These are phyloP conservation scores for Heliconius nattereri DNA, from an alignment of 1,140 invertebrate species.

Conservation along the genomic window DNA sequence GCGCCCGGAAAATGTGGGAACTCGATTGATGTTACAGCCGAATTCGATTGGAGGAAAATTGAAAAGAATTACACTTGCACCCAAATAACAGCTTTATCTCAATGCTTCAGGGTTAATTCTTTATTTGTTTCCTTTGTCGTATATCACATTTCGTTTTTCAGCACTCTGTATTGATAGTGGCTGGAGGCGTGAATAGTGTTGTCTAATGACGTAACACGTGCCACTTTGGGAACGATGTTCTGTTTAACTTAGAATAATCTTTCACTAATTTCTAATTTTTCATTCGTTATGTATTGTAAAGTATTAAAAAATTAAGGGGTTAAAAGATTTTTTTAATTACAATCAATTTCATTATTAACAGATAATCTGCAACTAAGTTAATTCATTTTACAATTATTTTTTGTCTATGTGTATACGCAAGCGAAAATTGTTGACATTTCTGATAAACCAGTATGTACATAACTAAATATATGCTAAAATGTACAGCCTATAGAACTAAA, in stretches of 20 bases:
- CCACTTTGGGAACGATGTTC: conserved; percentile 24
- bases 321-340: too few species aligned
- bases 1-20: conserved; percentile 80
- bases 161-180: conserved; percentile 62
- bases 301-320: too few species aligned
- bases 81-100: conserved; percentile 46
- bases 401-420: too few species aligned
- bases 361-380: too few species aligned
- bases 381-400: too few species aligned
- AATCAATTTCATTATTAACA: too few species aligned
- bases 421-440: too few species aligned
- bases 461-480: too few species aligned
- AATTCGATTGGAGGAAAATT: conserved; percentile 80
- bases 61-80: conserved; percentile 63
- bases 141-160: conserved; percentile 46
- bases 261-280: too few species aligned
- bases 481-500: too few species aligned
- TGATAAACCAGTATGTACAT: too few species aligned
- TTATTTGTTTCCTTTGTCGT: conserved; percentile 14
- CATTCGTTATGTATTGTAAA: too few species aligned
- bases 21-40: conserved; percentile 79
- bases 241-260: neutral
- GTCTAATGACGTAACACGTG: conserved; percentile 64
- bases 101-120: conserved; percentile 43
- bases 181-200: conserved; percentile 75